Evolutionary conservation across 2,113 vertebrate genomes (phyloP).

Genomic region (Phalacrocorax aristotelis): DNA sequence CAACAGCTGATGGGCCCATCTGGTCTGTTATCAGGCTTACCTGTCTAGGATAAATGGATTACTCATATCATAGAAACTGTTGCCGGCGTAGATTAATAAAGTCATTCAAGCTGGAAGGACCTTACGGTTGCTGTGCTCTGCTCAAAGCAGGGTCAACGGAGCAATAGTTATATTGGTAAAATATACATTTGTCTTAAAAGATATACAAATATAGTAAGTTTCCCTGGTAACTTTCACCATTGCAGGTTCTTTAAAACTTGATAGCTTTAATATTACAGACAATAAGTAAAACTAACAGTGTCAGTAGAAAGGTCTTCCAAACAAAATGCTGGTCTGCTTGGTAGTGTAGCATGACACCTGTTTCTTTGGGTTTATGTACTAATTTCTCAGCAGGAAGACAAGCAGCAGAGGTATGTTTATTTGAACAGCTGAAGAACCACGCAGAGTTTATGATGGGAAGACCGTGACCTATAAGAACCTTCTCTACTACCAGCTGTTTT

Average conservation of each 20-base stretch:
- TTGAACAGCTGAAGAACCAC: conserved; percentile 75
- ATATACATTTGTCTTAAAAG: neutral
- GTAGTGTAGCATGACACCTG: neutral
- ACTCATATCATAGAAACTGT: neutral
- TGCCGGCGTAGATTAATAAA: neutral
- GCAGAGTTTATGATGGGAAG: conserved; percentile 30
- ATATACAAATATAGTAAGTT: neutral
- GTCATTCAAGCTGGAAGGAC: neutral
- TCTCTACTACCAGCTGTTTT: neutral
- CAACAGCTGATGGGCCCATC: neutral
- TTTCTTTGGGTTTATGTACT: neutral
- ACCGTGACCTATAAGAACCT: neutral
- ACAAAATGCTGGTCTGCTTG: neutral
- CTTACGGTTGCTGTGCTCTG: accelerated
- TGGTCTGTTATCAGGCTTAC: neutral
- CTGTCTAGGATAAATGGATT: neutral
- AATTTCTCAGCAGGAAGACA: conserved; percentile 29
- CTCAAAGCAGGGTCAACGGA: neutral
- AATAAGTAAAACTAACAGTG: neutral
- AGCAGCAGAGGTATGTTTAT: conserved; percentile 56
- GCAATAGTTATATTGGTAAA: neutral
- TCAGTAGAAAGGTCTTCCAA: neutral
- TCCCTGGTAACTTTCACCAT: neutral
- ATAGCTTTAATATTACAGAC: neutral
- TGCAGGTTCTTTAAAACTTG: neutral